Conservation (phyloP, 2,113 vertebrate genomes). For the Suricata suricatta region DNA sequence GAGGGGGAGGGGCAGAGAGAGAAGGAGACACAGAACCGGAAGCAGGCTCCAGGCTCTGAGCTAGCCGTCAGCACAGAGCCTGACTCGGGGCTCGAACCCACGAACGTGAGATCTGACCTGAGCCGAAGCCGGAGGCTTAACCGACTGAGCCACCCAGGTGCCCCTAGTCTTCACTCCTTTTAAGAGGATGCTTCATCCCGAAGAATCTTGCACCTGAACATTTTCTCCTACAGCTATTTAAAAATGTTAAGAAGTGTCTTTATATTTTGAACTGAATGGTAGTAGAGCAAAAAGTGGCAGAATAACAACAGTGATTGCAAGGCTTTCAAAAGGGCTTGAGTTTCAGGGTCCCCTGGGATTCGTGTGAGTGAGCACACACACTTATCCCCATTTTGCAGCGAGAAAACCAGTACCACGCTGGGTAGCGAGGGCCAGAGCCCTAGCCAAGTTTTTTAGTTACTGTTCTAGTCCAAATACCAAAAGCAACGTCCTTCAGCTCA, state of each 20-base stretch:
- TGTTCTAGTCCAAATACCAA: fast-evolving
- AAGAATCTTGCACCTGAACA: background rate
- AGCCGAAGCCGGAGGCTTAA: too few species aligned
- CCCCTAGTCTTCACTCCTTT: too few species aligned
- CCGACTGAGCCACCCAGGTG: too few species aligned
- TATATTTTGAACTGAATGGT: background rate
- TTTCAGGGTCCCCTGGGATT: background rate
- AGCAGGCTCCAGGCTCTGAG: too few species aligned
- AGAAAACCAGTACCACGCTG: background rate
- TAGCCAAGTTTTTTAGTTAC: background rate
- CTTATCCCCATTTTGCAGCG: background rate
- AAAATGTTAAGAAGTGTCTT: background rate
- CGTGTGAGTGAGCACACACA: fast-evolving
- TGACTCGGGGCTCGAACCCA: too few species aligned
- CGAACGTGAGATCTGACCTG: too few species aligned
- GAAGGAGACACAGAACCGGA: too few species aligned
- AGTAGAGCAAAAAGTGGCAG: background rate
- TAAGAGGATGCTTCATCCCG: background rate
- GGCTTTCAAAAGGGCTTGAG: background rate
- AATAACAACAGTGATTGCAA: background rate
- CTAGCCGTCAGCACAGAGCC: too few species aligned
- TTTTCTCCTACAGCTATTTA: background rate
- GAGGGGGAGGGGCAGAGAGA: too few species aligned
- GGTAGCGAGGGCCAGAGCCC: background rate
- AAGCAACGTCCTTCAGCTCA: background rate